These are phyloP conservation scores for Phaethornis superciliosus DNA, from an alignment of 2,113 vertebrate genomes.

Conservation along the genomic window DNA sequence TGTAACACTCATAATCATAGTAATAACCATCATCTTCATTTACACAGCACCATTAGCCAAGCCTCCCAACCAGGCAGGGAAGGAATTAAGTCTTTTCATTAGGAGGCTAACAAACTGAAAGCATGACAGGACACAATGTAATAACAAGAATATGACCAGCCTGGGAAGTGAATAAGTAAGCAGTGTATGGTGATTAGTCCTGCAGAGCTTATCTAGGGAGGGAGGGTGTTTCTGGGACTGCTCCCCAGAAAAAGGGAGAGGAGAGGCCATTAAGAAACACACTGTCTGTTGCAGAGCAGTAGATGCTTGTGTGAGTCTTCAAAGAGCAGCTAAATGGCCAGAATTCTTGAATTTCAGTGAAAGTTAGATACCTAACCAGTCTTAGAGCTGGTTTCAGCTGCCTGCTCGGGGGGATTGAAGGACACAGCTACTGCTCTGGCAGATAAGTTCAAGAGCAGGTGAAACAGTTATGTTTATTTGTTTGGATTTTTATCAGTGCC, in stretches of 20 bases:
- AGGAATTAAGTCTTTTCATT: conserved; percentile 29
- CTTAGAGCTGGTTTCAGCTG: neutral
- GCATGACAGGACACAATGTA: neutral
- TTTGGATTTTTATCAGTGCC: neutral
- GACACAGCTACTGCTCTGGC: neutral
- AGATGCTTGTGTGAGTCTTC: neutral
- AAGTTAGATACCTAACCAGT: neutral
- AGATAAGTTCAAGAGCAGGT: neutral
- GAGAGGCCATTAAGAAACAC: neutral
- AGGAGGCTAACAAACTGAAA: conserved; percentile 4
- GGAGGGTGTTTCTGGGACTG: neutral
- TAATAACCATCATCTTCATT: conserved; percentile 15
- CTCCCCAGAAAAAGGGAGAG: neutral
- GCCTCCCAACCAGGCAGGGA: neutral
- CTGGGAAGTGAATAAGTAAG: neutral
- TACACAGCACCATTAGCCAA: conserved; percentile 18
- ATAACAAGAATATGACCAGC: neutral
- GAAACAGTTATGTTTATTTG: neutral
- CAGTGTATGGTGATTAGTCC: neutral
- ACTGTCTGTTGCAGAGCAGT: neutral
- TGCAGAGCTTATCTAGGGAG: neutral
- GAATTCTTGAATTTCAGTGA: neutral
- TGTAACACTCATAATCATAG: neutral
- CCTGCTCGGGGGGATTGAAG: neutral
- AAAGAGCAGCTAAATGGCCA: neutral